Conservation (phyloP, 2,113 vertebrate species). For the Procavia capensis region DNA sequence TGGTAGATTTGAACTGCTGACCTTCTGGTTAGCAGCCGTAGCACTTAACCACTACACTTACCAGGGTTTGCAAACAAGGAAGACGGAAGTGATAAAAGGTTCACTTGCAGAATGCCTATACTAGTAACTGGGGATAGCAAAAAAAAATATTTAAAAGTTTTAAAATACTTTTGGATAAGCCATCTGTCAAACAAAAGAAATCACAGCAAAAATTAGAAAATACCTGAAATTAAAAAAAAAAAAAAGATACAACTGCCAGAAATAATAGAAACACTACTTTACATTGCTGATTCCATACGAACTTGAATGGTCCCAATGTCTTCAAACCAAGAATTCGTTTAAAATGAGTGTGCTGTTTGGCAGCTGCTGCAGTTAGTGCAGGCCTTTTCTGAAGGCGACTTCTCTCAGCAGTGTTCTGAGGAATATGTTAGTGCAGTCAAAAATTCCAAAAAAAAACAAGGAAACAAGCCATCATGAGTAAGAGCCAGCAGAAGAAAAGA, state of each 20-base stretch:
- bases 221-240: background rate
- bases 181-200: background rate
- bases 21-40: no score
- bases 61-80: no score
- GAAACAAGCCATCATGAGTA: background rate
- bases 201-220: conserved; percentile 43
- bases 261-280: background rate
- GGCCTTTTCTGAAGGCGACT: background rate
- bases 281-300: background rate
- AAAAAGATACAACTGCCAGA: background rate
- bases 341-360: background rate
- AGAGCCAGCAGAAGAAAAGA: background rate
- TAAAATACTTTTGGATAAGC: conserved; percentile 11
- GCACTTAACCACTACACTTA: no score
- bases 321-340: background rate
- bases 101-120: background rate
- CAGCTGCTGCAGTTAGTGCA: background rate
- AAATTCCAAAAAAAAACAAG: conserved; percentile 17
- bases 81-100: background rate
- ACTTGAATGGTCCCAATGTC: background rate
- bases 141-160: background rate
- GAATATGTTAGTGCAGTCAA: background rate
- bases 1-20: no score
- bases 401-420: background rate
- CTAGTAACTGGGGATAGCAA: background rate